These are phyloP conservation scores for Riparia riparia DNA, from an alignment of 2,113 vertebrate genomes.

Conservation along the genomic window DNA sequence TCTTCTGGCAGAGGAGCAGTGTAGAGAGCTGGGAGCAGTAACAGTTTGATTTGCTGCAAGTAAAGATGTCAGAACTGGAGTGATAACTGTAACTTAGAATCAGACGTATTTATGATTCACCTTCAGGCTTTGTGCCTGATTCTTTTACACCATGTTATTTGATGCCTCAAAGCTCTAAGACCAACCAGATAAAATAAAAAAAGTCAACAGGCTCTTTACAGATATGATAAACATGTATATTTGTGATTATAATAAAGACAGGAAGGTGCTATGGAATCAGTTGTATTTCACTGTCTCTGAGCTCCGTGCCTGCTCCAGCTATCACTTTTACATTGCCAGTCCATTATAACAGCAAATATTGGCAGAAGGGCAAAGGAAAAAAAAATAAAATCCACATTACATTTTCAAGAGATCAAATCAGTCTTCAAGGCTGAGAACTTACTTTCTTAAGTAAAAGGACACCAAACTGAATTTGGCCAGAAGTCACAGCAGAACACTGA, in stretches of 20 bases:
- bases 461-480: background rate
- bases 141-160: background rate
- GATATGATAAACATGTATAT: background rate
- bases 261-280: background rate
- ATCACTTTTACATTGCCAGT: background rate
- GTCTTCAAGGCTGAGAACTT: background rate
- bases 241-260: background rate
- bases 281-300: background rate
- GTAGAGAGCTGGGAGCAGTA: background rate
- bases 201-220: background rate
- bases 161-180: background rate
- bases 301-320: background rate
- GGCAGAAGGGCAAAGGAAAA: background rate
- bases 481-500: background rate
- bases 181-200: background rate
- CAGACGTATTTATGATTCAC: background rate
- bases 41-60: background rate
- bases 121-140: background rate
- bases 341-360: background rate
- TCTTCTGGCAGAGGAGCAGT: background rate
- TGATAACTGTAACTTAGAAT: background rate
- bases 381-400: background rate
- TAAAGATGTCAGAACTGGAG: background rate
- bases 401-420: constrained; percentile 6
- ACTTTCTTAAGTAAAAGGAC: constrained; percentile 10